A percentile compares a stretch with the other conserved stretches of the same genome.
phyloP scores from a whole-genome alignment of 2,113 vertebrate species.

The Pimephales promelas region DNA sequence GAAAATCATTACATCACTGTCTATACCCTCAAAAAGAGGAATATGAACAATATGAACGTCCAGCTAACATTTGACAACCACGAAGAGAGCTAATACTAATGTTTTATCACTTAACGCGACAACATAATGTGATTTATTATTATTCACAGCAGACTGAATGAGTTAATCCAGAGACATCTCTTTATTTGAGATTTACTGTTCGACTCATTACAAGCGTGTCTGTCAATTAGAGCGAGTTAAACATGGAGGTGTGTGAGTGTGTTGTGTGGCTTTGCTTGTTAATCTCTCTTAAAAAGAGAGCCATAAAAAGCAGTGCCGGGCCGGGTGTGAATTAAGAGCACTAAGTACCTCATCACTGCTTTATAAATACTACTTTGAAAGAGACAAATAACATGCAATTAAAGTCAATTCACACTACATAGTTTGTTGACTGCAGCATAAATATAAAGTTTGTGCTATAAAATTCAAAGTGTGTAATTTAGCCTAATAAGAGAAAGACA shows the following conservation, averaged over 20 bases:
- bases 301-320: conserved; percentile 47
- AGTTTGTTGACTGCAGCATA: not conserved
- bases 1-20: conserved; percentile 38
- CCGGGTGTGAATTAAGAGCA: conserved; percentile 54
- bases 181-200: not conserved
- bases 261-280: conserved; percentile 42
- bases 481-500: no score
- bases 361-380: conserved; percentile 27
- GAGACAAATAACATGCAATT: not conserved
- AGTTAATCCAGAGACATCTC: not conserved
- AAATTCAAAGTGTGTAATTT: not conserved
- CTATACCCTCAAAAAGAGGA: not conserved
- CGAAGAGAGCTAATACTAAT: not conserved
- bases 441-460: not conserved
- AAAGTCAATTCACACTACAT: not conserved
- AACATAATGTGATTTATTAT: not conserved
- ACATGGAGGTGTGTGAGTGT: not conserved
- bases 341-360: conserved; percentile 37
- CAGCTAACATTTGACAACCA: not conserved
- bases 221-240: not conserved
- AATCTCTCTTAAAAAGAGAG: conserved; percentile 52
- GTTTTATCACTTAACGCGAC: not conserved
- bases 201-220: not conserved
- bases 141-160: not conserved
- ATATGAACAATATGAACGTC: not conserved